Evolutionary conservation across 2,113 vertebrate species (phyloP).

Genomic region (Carassius gibelio): DNA sequence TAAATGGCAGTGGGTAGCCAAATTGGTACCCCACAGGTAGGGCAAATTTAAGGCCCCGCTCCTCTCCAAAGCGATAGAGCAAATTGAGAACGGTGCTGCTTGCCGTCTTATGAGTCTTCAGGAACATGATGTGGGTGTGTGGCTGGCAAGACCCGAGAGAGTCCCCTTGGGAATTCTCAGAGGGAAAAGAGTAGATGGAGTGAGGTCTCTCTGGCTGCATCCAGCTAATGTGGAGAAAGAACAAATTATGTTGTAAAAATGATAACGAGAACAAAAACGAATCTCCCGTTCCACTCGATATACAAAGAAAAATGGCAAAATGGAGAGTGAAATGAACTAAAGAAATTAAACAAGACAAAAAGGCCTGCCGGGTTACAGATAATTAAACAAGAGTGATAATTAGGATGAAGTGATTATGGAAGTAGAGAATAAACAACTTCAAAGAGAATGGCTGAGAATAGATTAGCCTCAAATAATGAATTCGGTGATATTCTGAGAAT

Average conservation of each 20-base stretch:
- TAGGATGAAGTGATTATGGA: background rate
- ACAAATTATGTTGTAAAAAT: background rate
- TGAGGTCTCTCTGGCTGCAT: conserved; percentile 63
- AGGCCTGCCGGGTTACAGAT: background rate
- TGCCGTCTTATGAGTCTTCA: conserved; percentile 95
- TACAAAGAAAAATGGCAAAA: background rate
- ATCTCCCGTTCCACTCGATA: background rate
- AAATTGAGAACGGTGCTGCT: conserved; percentile 91
- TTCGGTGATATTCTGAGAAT: background rate
- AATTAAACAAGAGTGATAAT: conserved; percentile 4
- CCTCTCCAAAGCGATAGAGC: conserved; percentile 88
- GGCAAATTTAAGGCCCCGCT: conserved; percentile 79
- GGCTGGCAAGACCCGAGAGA: conserved; percentile 78
- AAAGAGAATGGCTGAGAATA: background rate
- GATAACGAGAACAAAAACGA: background rate
- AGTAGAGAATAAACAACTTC: conserved; percentile 1
- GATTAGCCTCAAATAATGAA: conserved; percentile 2
- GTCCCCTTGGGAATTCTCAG: conserved; percentile 66
- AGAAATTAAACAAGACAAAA: conserved; percentile 1
- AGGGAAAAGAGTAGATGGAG: conserved; percentile 65
- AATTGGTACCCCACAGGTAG: conserved; percentile 88
- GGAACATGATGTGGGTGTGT: conserved; percentile 82
- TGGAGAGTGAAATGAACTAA: background rate
- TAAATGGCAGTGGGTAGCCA: conserved; percentile 85
- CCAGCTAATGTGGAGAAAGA: conserved; percentile 53